A percentile compares a stretch with the other conserved stretches of the same genome.
These are phyloP conservation scores for Watsonalla cultraria DNA, from an alignment of 2,888 invertebrate genomes.

Conservation along the genomic window DNA sequence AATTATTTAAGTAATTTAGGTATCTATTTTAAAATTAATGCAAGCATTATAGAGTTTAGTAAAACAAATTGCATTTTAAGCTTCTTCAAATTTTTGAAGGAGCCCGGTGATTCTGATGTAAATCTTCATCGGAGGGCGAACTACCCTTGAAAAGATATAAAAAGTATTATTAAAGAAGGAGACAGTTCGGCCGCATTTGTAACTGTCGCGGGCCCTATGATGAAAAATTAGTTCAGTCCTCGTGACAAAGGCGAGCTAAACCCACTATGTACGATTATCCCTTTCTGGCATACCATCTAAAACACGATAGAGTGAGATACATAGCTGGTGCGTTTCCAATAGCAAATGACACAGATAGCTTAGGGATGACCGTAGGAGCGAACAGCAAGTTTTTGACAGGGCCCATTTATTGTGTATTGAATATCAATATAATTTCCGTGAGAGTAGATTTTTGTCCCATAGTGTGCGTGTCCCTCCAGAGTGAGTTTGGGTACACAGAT, in stretches of 20 bases:
- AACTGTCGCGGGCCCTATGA: conserved; percentile 78
- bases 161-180: conserved; percentile 80
- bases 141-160: conserved; percentile 75
- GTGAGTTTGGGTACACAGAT: conserved; percentile 72
- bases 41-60: conserved; percentile 50
- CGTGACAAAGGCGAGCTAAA: conserved; percentile 76
- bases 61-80: conserved; percentile 68
- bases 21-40: conserved; percentile 41
- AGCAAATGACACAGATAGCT: conserved; percentile 78
- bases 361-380: conserved; percentile 79
- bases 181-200: conserved; percentile 79
- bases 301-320: conserved; percentile 41
- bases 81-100: conserved; percentile 58
- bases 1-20: not conserved
- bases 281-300: conserved; percentile 41
- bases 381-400: conserved; percentile 79
- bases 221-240: conserved; percentile 79
- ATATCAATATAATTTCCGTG: conserved; percentile 79
- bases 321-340: conserved; percentile 67
- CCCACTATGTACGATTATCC: conserved; percentile 64
- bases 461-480: conserved; percentile 60
- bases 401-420: conserved; percentile 78
- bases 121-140: conserved; percentile 73
- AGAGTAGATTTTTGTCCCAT: conserved; percentile 76
- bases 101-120: conserved; percentile 55